These are phyloP conservation scores for Rhinolophus sinicus DNA, from an alignment of 2,113 vertebrate genomes.

Conservation along the genomic window DNA sequence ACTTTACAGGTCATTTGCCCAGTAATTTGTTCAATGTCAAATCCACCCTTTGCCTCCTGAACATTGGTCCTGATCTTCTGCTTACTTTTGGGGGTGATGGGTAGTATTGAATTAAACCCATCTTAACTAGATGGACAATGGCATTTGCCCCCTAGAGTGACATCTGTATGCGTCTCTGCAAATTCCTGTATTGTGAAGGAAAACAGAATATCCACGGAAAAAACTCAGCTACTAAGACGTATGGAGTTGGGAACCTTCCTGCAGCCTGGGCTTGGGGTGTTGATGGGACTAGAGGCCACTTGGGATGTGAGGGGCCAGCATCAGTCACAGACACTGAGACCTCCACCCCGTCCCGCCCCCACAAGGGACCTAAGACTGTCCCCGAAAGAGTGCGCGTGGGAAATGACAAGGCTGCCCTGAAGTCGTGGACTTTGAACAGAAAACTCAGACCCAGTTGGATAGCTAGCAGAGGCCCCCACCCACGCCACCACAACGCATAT, in stretches of 20 bases:
- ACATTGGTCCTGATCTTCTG: not conserved
- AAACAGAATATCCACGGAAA: not conserved
- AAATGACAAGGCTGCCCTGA: not conserved
- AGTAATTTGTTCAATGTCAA: not conserved
- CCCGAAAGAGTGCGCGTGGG: not conserved
- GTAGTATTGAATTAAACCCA: not conserved
- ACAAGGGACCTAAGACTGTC: not conserved
- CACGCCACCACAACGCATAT: not conserved
- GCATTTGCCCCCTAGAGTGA: not conserved
- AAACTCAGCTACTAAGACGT: not conserved
- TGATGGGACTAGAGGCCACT: not conserved
- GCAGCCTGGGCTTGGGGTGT: not conserved
- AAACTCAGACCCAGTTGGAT: not conserved
- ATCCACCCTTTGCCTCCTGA: not conserved
- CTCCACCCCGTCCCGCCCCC: not conserved
- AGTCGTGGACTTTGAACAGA: not conserved
- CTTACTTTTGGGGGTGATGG: not conserved
- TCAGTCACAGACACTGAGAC: not conserved
- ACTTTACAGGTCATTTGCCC: not conserved
- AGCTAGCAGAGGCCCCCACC: not conserved
- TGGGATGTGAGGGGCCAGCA: accelerated
- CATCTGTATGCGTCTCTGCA: not conserved
- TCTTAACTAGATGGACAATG: not conserved
- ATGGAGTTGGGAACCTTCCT: not conserved
- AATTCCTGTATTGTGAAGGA: not conserved